A percentile compares a stretch with the other conserved stretches of the same genome.
Conservation (phyloP, 2,888 invertebrate species). For the Eubasilissa splendida region DNA sequence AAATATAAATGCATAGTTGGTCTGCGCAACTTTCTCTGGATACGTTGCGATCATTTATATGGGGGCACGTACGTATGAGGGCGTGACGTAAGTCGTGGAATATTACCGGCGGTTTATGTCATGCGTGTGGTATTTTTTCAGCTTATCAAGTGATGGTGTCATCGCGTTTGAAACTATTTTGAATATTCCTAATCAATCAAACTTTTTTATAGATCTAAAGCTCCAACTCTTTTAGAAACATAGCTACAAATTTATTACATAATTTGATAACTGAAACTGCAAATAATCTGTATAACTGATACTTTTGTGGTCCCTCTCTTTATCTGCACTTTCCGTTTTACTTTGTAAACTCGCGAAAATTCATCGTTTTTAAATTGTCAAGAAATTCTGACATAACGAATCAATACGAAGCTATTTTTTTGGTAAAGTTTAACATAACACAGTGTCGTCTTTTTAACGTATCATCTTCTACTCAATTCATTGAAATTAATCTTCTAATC, state of each 20-base stretch:
- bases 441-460: too few relatives aligned
- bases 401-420: too few relatives aligned
- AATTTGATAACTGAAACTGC: too few relatives aligned
- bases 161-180: constrained; percentile 7
- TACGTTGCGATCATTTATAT: constrained; percentile 17
- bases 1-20: constrained; percentile 7
- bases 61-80: constrained; percentile 1
- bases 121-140: neutral
- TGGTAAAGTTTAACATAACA: too few relatives aligned
- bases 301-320: too few relatives aligned
- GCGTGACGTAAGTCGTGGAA: neutral
- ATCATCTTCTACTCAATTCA: too few relatives aligned
- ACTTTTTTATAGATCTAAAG: neutral
- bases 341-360: neutral
- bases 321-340: too few relatives aligned
- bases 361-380: neutral
- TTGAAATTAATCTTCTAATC: constrained; percentile 1
- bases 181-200: neutral
- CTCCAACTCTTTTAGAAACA: too few relatives aligned
- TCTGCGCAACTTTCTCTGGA: constrained; percentile 30
- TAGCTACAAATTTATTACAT: too few relatives aligned
- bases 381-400: too few relatives aligned
- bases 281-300: too few relatives aligned
- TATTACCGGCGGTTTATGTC: too few relatives aligned
- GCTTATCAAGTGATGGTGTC: neutral